Conservation (phyloP, 2,113 vertebrate species). For the Poecilia latipinna region DNA sequence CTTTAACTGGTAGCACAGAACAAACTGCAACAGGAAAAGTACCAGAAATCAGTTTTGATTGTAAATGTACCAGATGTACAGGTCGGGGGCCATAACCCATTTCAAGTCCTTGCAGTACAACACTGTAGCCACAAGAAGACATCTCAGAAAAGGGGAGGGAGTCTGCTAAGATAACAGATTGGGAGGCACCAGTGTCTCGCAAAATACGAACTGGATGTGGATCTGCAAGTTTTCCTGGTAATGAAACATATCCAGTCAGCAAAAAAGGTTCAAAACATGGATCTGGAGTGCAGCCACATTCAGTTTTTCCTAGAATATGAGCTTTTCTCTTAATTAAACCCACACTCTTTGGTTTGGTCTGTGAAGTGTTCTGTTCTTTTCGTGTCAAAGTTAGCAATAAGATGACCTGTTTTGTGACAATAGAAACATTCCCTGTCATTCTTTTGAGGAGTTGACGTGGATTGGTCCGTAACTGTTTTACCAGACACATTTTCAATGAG, state of each 20-base stretch:
- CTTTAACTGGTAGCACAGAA: background rate
- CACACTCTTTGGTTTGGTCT: background rate
- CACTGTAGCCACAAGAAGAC: background rate
- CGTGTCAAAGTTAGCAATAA: background rate
- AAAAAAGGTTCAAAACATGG: no score
- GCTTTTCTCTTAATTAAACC: background rate
- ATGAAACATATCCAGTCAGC: no score
- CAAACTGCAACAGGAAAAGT: background rate
- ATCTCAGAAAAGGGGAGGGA: no score
- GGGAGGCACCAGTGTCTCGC: no score
- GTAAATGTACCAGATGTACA: background rate
- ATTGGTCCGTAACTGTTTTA: background rate
- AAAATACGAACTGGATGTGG: no score
- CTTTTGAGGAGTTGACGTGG: background rate
- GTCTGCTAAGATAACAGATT: no score
- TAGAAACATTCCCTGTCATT: background rate
- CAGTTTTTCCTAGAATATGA: background rate
- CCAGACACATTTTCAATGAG: background rate
- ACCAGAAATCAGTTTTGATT: background rate
- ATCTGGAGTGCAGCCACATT: no score
- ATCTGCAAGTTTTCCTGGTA: no score
- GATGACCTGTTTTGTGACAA: background rate
- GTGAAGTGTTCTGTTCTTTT: background rate
- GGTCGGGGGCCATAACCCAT: background rate
- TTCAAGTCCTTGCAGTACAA: background rate